These are phyloP conservation scores for Ceriagrion tenellum DNA, from an alignment of 2,888 invertebrate genomes.

Conservation along the genomic window DNA sequence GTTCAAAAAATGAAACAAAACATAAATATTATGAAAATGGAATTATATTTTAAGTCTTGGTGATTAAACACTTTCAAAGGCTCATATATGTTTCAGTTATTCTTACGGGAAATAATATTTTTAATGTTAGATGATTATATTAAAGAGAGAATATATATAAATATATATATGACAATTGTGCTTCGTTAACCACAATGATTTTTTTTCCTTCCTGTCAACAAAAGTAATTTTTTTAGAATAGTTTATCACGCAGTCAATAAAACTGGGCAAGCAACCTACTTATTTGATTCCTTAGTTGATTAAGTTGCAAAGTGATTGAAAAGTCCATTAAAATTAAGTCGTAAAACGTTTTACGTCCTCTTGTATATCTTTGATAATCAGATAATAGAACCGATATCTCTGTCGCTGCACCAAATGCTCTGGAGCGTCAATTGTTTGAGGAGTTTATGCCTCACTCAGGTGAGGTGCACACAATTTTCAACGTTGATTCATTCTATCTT, in stretches of 20 bases:
- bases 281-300: neutral
- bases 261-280: neutral
- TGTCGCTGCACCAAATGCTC: too few species aligned
- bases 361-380: too few species aligned
- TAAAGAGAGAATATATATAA: neutral
- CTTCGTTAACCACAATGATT: neutral
- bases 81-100: conserved; percentile 8
- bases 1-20: conserved; percentile 47
- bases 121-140: neutral
- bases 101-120: neutral
- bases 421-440: too few species aligned
- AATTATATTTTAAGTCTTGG: conserved; percentile 64
- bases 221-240: neutral
- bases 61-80: conserved; percentile 53
- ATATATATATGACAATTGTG: neutral
- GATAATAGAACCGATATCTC: too few species aligned
- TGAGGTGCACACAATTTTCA: too few species aligned
- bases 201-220: neutral
- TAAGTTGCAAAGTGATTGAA: neutral
- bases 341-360: too few species aligned
- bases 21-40: conserved; percentile 51
- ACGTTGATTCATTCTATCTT: too few species aligned
- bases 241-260: neutral
- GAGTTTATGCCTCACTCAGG: too few species aligned
- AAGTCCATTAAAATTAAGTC: too few species aligned